phyloP scores from a whole-genome alignment of 2,113 vertebrate genomes.

The Ciconia boyciana region DNA sequence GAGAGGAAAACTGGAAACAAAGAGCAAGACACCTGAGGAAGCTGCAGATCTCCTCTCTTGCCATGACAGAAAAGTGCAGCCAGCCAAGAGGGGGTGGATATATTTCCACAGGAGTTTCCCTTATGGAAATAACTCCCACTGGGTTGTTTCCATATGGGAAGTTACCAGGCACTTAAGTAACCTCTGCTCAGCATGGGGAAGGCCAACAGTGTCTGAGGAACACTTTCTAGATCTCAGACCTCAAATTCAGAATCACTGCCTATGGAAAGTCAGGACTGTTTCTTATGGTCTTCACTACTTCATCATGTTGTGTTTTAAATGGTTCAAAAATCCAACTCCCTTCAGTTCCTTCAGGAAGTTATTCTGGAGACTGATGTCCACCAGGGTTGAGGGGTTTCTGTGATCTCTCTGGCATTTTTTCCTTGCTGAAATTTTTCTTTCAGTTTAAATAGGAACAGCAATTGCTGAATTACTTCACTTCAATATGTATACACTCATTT shows the following conservation, averaged over 20 bases:
- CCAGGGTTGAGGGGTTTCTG: background rate
- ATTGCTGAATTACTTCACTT: conserved; percentile 16
- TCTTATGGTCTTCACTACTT: background rate
- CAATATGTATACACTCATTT: conserved; percentile 22
- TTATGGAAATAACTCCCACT: background rate
- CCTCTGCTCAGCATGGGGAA: background rate
- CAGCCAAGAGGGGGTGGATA: background rate
- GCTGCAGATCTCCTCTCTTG: background rate
- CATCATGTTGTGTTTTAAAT: background rate
- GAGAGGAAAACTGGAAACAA: background rate
- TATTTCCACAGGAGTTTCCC: background rate
- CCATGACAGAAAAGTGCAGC: background rate
- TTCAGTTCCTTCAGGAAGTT: background rate
- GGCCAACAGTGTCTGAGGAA: background rate
- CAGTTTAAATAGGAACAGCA: conserved; percentile 16
- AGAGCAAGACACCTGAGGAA: background rate
- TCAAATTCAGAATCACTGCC: background rate
- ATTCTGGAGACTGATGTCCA: background rate
- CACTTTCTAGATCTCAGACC: background rate
- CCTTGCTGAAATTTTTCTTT: conserved; percentile 10
- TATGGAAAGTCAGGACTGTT: background rate
- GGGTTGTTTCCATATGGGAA: background rate
- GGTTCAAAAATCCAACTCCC: background rate
- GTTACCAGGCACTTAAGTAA: background rate
- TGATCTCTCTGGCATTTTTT: background rate